Evolutionary conservation across 1,140 invertebrate species (phyloP).

Genomic region (Campoletis sonorensis): DNA sequence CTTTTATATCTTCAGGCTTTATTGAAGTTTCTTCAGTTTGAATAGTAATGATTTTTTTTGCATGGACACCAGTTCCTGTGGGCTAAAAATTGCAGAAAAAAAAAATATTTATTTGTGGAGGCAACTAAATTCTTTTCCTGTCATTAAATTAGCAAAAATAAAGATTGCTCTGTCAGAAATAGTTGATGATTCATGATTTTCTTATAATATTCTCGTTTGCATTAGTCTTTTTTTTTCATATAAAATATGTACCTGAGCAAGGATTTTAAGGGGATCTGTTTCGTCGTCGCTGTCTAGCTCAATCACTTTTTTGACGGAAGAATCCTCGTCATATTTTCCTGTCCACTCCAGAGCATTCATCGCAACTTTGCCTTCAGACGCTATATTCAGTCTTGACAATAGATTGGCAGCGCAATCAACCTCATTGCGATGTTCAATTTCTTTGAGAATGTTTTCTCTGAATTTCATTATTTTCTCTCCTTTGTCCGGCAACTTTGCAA

Average conservation of each 20-base stretch:
- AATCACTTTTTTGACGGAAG: constrained; percentile 58
- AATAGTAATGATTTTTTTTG: constrained; percentile 79
- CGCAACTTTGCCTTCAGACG: constrained; percentile 75
- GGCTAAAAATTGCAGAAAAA: constrained; percentile 60
- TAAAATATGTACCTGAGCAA: constrained; percentile 76
- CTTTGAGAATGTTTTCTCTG: constrained; percentile 76
- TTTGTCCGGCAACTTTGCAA: constrained; percentile 81
- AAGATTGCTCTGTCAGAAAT: too few species aligned
- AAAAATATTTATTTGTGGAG: too few species aligned
- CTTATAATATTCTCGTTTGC: too few species aligned
- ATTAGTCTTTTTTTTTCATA: too few species aligned
- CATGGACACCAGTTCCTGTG: constrained; percentile 76
- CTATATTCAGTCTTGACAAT: constrained; percentile 80
- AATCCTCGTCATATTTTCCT: constrained; percentile 73
- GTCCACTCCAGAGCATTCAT: constrained; percentile 83
- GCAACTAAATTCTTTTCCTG: too few species aligned
- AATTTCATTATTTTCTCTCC: constrained; percentile 81
- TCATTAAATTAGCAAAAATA: too few species aligned
- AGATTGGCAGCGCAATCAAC: constrained; percentile 79
- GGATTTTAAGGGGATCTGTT: constrained; percentile 81
- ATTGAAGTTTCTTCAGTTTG: constrained; percentile 78
- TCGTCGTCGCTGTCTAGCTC: constrained; percentile 82
- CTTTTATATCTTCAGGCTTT: constrained; percentile 79
- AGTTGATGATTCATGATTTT: too few species aligned
- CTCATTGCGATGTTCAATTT: constrained; percentile 78